phyloP scores from a whole-genome alignment of 2,888 invertebrate genomes.

The Deilephila porcellus region DNA sequence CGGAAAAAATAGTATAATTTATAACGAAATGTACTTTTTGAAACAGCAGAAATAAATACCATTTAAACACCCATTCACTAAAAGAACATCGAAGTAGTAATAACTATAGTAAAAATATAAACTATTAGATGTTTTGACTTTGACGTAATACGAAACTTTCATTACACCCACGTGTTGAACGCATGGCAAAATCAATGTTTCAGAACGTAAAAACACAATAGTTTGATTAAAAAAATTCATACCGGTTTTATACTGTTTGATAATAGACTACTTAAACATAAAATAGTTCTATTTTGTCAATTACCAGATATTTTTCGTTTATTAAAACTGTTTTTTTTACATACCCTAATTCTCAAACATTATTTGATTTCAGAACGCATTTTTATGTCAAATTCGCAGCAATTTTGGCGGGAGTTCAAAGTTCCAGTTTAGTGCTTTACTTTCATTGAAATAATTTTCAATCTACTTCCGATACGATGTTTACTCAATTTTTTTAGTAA shows the following conservation, averaged over 20 bases:
- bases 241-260: background rate
- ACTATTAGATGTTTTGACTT: background rate
- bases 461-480: background rate
- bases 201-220: background rate
- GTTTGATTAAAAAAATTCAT: background rate
- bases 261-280: background rate
- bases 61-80: background rate
- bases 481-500: background rate
- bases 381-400: background rate
- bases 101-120: background rate
- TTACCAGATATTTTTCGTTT: background rate
- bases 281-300: background rate
- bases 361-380: background rate
- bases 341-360: background rate
- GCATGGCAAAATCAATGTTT: background rate
- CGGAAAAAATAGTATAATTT: background rate
- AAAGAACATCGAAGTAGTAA: background rate
- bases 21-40: background rate
- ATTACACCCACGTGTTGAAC: background rate
- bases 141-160: background rate
- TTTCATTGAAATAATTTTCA: background rate
- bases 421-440: background rate
- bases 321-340: background rate
- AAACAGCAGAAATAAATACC: background rate
- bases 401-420: slow-evolving; percentile 17